Conservation (phyloP, 2,113 vertebrate species). For the Atrichornis clamosus region DNA sequence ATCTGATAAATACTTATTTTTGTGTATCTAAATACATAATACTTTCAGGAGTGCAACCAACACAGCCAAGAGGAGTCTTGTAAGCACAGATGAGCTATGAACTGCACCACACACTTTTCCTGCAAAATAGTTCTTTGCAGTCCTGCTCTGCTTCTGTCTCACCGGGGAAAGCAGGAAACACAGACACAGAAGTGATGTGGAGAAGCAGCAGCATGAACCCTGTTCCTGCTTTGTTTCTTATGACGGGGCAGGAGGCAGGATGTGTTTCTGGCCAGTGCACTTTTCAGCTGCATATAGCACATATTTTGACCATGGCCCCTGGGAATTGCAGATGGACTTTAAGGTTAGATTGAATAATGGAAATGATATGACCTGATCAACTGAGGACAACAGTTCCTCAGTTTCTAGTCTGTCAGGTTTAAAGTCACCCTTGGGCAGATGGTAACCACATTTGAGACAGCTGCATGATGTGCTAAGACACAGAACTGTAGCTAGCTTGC, state of each 20-base stretch:
- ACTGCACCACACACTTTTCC: rapidly evolving
- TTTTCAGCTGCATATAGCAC: neutral
- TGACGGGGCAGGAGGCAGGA: neutral
- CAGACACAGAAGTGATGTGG: rapidly evolving
- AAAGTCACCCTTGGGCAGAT: neutral
- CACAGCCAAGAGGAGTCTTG: neutral
- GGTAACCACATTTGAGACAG: neutral
- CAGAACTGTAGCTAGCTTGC: neutral
- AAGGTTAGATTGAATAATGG: neutral
- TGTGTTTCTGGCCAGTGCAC: neutral
- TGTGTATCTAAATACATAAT: neutral
- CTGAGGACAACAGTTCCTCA: neutral
- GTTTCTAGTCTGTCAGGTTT: neutral
- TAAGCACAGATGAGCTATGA: neutral
- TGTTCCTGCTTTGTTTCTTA: neutral
- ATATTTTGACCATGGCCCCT: neutral
- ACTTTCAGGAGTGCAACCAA: neutral
- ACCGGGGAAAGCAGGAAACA: neutral
- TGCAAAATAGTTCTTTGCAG: neutral
- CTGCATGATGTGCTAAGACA: neutral
- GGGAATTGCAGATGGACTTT: neutral
- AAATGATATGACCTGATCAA: neutral
- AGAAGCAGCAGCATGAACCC: neutral
- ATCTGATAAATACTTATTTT: neutral
- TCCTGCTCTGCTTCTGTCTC: neutral